phyloP scores from a whole-genome alignment of 53 echinoderm and acorn worm species.

The Antedon mediterranea region DNA sequence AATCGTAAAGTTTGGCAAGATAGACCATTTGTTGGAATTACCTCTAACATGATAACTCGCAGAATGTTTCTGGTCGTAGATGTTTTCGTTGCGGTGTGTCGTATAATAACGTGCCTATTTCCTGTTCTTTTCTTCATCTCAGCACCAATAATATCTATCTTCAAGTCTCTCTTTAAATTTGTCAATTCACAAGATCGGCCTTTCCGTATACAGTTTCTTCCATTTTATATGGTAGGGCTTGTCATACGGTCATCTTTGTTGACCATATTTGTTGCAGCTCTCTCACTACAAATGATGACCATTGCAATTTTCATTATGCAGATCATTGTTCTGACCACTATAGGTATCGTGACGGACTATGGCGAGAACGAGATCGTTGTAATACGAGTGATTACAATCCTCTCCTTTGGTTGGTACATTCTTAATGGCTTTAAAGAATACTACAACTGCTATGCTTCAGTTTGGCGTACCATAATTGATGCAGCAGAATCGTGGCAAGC shows the following conservation, averaged over 20 bases:
- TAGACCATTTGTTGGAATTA: background rate
- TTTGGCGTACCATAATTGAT: background rate
- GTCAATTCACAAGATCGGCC: background rate
- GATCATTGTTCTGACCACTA: background rate
- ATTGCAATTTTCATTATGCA: background rate
- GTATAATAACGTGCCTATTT: background rate
- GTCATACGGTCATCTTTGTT: background rate
- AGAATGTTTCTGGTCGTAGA: background rate
- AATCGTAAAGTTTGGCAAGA: background rate
- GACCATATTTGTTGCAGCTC: background rate
- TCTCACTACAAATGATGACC: background rate
- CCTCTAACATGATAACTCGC: background rate
- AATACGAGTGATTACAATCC: background rate
- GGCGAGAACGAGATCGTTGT: background rate
- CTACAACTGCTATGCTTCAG: background rate
- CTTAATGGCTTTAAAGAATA: background rate
- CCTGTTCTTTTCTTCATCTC: background rate
- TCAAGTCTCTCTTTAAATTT: background rate
- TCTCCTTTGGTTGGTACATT: background rate
- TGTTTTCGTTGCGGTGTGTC: background rate
- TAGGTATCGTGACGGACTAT: background rate
- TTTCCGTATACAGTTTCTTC: background rate
- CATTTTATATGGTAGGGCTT: background rate
- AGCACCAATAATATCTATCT: background rate
- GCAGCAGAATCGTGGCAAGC: background rate